Percentiles rank a stretch among this genome's conserved stretches.
phyloP scores from a whole-genome alignment of 1,140 invertebrate species.

The Drosophila nasuta region DNA sequence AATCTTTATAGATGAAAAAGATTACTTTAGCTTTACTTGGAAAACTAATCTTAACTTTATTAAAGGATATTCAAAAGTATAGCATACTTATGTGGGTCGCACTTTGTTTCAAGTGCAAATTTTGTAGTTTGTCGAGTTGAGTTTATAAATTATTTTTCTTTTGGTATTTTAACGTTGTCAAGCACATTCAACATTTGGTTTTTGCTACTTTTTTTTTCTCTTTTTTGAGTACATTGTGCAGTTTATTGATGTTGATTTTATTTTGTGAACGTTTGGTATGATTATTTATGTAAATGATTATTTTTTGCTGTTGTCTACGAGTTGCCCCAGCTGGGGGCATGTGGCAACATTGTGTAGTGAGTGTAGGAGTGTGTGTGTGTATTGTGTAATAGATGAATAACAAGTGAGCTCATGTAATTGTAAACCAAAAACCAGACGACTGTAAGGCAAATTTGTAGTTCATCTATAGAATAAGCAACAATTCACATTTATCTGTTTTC shows the following conservation, averaged over 20 bases:
- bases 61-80: background rate
- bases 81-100: background rate
- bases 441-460: slow-evolving; percentile 15
- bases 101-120: background rate
- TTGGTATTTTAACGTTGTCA: slow-evolving; percentile 37
- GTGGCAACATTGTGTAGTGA: slow-evolving; percentile 2
- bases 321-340: background rate
- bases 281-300: slow-evolving; percentile 73
- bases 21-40: no score
- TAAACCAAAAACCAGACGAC: background rate
- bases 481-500: slow-evolving; percentile 26
- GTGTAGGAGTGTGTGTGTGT: background rate
- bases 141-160: background rate
- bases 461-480: slow-evolving; percentile 17
- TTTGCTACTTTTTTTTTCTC: slow-evolving; percentile 41
- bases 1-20: no score
- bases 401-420: slow-evolving; percentile 15
- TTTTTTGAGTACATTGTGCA: slow-evolving; percentile 43
- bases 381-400: slow-evolving; percentile 19
- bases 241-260: slow-evolving; percentile 70
- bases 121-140: background rate
- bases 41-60: no score
- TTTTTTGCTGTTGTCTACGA: slow-evolving; percentile 32
- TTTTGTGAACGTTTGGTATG: slow-evolving; percentile 58
- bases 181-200: slow-evolving; percentile 13